These are phyloP conservation scores for Corbicula japonica DNA, from an alignment of 2,888 invertebrate genomes.

Conservation along the genomic window DNA sequence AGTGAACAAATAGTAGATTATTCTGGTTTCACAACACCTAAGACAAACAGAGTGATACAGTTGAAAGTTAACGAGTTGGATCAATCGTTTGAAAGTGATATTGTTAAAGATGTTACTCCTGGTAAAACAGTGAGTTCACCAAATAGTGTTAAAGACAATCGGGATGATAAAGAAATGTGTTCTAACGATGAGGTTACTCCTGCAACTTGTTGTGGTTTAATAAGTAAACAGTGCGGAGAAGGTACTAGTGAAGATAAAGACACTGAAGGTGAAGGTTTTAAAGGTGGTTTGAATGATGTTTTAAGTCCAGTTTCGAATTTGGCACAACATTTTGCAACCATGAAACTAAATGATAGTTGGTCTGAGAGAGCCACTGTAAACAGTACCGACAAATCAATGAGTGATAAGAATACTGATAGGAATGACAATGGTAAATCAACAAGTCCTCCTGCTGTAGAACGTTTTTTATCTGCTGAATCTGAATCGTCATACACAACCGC, in stretches of 20 bases:
- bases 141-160: neutral
- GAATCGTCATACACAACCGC: conserved; percentile 50
- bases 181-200: too few relatives aligned
- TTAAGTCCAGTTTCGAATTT: conserved; percentile 70
- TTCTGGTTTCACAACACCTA: conserved; percentile 17
- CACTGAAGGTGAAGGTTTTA: neutral
- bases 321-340: conserved; percentile 62
- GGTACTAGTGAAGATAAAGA: neutral
- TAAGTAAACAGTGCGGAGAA: too few relatives aligned
- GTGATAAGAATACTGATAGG: neutral
- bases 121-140: neutral
- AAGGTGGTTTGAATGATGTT: conserved; percentile 36
- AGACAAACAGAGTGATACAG: conserved; percentile 2
- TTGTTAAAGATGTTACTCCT: neutral
- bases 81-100: conserved; percentile 18
- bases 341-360: conserved; percentile 65
- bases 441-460: conserved; percentile 3
- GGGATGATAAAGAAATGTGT: too few relatives aligned
- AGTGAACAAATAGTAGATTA: conserved; percentile 15
- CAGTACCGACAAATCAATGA: conserved; percentile 6
- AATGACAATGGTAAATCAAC: conserved; percentile 12
- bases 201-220: too few relatives aligned
- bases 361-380: conserved; percentile 47
- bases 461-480: conserved; percentile 43
- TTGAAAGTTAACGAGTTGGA: neutral